Evolutionary conservation across 2,113 vertebrate species (phyloP).

Genomic region (Oxygymnocypris stewartii): DNA sequence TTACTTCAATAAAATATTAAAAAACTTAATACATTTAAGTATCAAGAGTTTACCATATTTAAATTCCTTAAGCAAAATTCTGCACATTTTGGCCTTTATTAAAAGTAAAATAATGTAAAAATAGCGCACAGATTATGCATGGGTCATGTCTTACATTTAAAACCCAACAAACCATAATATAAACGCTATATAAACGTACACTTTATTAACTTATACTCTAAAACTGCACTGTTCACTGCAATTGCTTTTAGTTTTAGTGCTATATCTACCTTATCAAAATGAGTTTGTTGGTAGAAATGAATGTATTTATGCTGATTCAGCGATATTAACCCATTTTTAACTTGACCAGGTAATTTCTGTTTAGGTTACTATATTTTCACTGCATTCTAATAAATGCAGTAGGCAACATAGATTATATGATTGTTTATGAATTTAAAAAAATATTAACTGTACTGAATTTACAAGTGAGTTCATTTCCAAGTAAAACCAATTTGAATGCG

Average conservation of each 20-base stretch:
- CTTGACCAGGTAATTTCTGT: neutral
- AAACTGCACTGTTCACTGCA: neutral
- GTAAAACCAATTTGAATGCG: neutral
- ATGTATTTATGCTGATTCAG: neutral
- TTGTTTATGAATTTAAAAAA: neutral
- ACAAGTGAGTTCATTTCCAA: neutral
- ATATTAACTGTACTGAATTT: slow-evolving; percentile 17
- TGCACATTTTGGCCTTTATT: neutral
- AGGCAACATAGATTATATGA: neutral
- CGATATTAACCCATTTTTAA: neutral
- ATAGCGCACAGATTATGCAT: neutral
- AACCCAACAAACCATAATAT: neutral
- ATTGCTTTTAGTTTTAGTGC: neutral
- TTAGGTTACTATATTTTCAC: neutral
- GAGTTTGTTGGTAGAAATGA: neutral
- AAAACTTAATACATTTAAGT: neutral
- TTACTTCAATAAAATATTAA: neutral
- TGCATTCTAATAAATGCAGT: neutral
- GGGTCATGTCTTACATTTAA: neutral
- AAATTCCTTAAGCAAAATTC: neutral
- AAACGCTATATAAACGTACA: neutral
- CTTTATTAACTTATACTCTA: neutral
- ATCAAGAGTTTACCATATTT: neutral
- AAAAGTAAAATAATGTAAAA: neutral
- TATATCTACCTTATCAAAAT: neutral